Base-by-base conservation (phyloP, 2,113 vertebrate genomes). In the Henicopernis longicauda region DNA sequence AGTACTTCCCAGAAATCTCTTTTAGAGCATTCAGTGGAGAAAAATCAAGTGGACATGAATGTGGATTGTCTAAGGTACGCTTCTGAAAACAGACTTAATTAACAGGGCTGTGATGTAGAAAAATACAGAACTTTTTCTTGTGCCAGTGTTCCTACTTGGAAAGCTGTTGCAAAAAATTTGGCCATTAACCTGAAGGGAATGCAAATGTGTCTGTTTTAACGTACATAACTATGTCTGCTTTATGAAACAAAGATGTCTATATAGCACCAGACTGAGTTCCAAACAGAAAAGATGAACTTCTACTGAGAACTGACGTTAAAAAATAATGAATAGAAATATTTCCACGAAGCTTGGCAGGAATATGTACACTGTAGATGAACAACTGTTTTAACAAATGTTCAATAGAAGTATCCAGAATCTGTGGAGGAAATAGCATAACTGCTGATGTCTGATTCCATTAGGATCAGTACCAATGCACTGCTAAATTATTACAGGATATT, bases 381-480 rank as follows among this genome's bases (percentile, higher is more conserved):
- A 97, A 97, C 95, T 97, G 93, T 97, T 97, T 96, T 95, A 96
- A 92, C 90, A 98, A 98, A 97, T 96, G 96, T 97, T 97, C 95
- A 78, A 54, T 82, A 76, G 83, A 96, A 96, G 86, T 85, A 89
- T 93, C 95, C 95, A 96, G 94, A 97, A 95, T 96, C 69, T 36
- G 7, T 92, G 87, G 79, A 94, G 93, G 90, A 97, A 97, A 97
- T 94, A 90, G 81, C 93, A 86, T 95, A 96, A 97, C 93, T 96
- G 55, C 84, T 90, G 86, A 87, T 97, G 97, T 97, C 97, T 89
- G 90, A 95, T 97, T 96, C 85, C 92, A 94, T 98, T 97, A 98
- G 95, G 93, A 97, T 98, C 97, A 97, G 83, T 89, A 96, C 79
- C 86, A 67, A 44, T 91, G 93, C 94, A 77, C 94, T 82, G 86